Evolutionary conservation across 2,797 vertebrate species (phyloP).

Genomic region (Malurus splendens): DNA sequence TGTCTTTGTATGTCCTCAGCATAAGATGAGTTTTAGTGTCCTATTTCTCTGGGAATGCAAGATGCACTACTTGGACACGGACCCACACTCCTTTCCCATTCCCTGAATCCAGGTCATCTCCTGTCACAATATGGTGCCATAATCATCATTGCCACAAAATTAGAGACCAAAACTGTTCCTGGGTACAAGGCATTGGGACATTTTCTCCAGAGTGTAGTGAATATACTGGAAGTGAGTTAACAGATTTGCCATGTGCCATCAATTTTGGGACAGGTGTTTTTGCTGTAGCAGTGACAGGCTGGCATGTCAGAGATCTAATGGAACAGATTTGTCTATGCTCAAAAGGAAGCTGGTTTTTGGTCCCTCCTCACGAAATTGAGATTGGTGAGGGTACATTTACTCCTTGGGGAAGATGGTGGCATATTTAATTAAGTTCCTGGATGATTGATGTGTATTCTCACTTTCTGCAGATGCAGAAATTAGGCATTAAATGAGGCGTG

Average conservation of each 20-base stretch:
- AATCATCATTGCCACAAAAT: background rate
- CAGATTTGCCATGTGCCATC: background rate
- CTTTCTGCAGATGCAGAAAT: background rate
- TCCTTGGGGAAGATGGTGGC: background rate
- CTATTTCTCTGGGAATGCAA: background rate
- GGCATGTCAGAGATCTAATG: background rate
- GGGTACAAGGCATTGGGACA: background rate
- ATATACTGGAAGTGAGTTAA: background rate
- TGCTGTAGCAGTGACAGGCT: background rate
- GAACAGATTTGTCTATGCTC: background rate
- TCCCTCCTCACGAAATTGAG: background rate
- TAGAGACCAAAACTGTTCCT: background rate
- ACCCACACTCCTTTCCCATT: background rate
- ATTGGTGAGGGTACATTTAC: background rate
- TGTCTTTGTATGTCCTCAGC: background rate
- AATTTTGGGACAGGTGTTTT: background rate
- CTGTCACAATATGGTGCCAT: fast-evolving
- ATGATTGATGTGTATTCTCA: background rate
- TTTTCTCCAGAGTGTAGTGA: background rate
- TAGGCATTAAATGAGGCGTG: background rate
- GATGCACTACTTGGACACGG: background rate
- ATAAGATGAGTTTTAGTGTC: background rate
- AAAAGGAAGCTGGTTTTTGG: background rate
- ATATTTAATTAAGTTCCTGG: background rate
- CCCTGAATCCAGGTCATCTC: background rate